A percentile compares a stretch with the other conserved stretches of the same genome.
These are phyloP conservation scores for Bugula neritina DNA, from an alignment of 2,888 invertebrate species.

Conservation along the genomic window DNA sequence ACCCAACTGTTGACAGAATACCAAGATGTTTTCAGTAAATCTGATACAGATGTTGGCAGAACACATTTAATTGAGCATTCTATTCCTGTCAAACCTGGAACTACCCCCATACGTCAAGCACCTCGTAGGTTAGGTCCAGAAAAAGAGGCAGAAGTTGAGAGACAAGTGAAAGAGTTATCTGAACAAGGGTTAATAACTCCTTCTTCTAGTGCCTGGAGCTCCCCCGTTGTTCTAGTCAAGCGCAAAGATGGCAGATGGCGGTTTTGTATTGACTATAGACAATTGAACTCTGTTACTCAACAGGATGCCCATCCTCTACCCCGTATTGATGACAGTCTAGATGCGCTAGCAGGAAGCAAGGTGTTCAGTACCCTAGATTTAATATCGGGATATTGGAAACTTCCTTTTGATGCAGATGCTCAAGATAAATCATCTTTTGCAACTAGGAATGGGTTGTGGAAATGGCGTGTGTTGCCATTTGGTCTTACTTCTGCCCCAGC, in stretches of 20 bases:
- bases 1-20: neutral
- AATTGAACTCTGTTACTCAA: conserved; percentile 30
- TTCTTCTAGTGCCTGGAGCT: conserved; percentile 28
- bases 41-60: conserved; percentile 28
- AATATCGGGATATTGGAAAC: conserved; percentile 35
- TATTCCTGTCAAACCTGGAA: conserved; percentile 28
- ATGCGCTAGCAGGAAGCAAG: conserved; percentile 27
- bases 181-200: conserved; percentile 28
- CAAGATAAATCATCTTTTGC: conserved; percentile 35
- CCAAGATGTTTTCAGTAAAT: neutral
- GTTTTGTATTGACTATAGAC: conserved; percentile 31
- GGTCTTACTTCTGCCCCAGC: conserved; percentile 35
- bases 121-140: conserved; percentile 29
- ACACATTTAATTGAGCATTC: conserved; percentile 29
- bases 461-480: conserved; percentile 36
- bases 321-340: too few relatives aligned
- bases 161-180: conserved; percentile 31
- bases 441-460: conserved; percentile 32
- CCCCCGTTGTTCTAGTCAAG: conserved; percentile 31
- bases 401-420: conserved; percentile 31
- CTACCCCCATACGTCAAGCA: conserved; percentile 29
- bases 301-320: conserved; percentile 31
- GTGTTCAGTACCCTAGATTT: conserved; percentile 32
- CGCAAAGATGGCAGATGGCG: conserved; percentile 31
- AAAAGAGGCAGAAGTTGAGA: conserved; percentile 29